These are phyloP conservation scores for Datnioides undecimradiatus DNA, from an alignment of 2,113 vertebrate genomes.

Conservation along the genomic window DNA sequence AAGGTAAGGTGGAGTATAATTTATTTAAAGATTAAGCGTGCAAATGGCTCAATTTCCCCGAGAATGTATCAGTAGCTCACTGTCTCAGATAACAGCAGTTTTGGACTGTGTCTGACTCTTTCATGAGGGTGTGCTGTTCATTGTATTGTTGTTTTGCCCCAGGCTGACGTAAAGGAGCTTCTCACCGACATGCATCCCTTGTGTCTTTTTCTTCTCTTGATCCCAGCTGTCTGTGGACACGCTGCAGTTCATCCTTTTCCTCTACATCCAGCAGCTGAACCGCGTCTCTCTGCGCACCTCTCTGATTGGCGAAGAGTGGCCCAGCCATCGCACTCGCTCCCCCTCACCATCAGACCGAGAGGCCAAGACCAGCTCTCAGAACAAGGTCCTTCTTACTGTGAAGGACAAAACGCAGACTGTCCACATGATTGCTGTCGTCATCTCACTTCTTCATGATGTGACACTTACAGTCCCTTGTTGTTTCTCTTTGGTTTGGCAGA, in stretches of 20 bases:
- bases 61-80: neutral
- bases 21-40: neutral
- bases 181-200: neutral
- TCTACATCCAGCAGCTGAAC: conserved; percentile 94
- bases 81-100: neutral
- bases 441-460: neutral
- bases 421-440: too few relatives aligned
- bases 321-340: conserved; percentile 85
- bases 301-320: conserved; percentile 96
- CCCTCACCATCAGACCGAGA: conserved; percentile 81
- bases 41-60: neutral
- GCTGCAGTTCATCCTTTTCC: conserved; percentile 95
- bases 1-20: conserved; percentile 82
- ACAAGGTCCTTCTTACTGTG: conserved; percentile 85
- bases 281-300: conserved; percentile 91
- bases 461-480: neutral
- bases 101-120: neutral
- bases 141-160: neutral
- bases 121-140: neutral
- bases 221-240: conserved; percentile 92
- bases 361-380: conserved; percentile 86
- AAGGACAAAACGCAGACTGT: neutral
- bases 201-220: neutral
- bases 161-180: neutral
- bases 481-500: conserved; percentile 79